Conservation (phyloP, 2,888 invertebrate species). For the Griposia aprilina region DNA sequence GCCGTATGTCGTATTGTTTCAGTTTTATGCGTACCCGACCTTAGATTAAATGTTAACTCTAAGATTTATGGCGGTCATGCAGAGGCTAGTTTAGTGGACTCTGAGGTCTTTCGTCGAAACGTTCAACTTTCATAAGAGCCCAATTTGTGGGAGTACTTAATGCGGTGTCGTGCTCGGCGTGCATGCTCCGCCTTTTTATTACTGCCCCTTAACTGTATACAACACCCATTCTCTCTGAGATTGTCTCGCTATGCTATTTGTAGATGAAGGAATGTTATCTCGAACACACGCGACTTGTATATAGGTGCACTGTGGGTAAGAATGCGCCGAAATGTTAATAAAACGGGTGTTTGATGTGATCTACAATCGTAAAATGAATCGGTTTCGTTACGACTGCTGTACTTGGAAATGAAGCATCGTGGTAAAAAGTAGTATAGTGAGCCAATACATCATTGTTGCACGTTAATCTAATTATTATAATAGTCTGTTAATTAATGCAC, state of each 20-base stretch:
- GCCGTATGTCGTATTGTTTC: slow-evolving; percentile 88
- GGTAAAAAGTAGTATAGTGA: slow-evolving; percentile 48
- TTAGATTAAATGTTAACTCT: slow-evolving; percentile 87
- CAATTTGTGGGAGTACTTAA: slow-evolving; percentile 87
- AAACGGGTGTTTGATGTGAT: slow-evolving; percentile 58
- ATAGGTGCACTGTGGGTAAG: slow-evolving; percentile 64
- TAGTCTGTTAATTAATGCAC: slow-evolving; percentile 60
- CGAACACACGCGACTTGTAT: slow-evolving; percentile 65
- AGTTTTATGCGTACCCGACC: slow-evolving; percentile 86
- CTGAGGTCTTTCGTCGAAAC: slow-evolving; percentile 85
- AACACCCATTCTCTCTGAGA: slow-evolving; percentile 85
- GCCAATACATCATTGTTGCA: slow-evolving; percentile 55
- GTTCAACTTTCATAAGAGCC: slow-evolving; percentile 88
- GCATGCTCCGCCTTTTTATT: slow-evolving; percentile 89
- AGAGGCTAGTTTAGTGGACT: slow-evolving; percentile 82
- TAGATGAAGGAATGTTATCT: slow-evolving; percentile 78
- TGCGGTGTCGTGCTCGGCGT: slow-evolving; percentile 86
- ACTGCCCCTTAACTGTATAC: slow-evolving; percentile 89
- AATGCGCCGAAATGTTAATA: slow-evolving; percentile 71
- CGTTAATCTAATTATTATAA: slow-evolving; percentile 64
- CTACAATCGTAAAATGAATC: slow-evolving; percentile 57
- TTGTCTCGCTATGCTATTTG: slow-evolving; percentile 79
- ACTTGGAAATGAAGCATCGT: slow-evolving; percentile 42
- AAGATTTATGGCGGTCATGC: slow-evolving; percentile 87
- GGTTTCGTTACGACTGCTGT: slow-evolving; percentile 50